Evolutionary conservation across 2,113 vertebrate genomes (phyloP).

Genomic region (Ammodytes marinus): DNA sequence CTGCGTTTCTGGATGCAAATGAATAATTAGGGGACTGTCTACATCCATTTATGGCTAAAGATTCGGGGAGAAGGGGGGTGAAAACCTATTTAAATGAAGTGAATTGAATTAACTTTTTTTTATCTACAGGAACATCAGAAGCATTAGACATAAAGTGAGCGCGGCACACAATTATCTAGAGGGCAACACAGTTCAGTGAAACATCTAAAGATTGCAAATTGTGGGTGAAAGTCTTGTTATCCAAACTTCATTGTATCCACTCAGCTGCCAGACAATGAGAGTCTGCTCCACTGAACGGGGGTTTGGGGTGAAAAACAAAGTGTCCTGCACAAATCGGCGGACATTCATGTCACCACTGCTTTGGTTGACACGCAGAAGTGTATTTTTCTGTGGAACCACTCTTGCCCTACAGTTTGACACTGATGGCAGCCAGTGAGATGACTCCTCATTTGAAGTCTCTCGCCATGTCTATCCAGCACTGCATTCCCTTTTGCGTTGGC

Average conservation of each 20-base stretch:
- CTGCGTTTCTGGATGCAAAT: no score
- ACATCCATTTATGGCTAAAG: no score
- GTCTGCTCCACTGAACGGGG: neutral
- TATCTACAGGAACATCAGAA: no score
- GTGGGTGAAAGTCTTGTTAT: neutral
- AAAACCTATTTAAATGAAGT: neutral
- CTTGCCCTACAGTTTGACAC: neutral
- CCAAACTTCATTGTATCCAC: neutral
- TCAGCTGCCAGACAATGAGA: neutral
- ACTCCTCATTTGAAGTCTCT: conserved; percentile 25
- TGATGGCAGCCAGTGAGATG: neutral
- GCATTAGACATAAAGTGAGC: no score
- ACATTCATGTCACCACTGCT: neutral
- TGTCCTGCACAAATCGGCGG: neutral
- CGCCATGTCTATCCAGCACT: neutral
- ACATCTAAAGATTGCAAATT: no score
- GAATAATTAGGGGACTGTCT: no score
- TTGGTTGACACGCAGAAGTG: neutral
- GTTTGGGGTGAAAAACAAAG: neutral
- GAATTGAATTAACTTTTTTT: neutral
- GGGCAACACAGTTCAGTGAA: no score
- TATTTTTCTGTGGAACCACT: conserved; percentile 1
- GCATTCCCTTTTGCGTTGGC: conserved; percentile 25
- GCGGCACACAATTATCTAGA: no score
- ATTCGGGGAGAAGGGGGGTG: no score